phyloP scores from a whole-genome alignment of 2,888 invertebrate species.

The Flabesymbios commensalis region DNA sequence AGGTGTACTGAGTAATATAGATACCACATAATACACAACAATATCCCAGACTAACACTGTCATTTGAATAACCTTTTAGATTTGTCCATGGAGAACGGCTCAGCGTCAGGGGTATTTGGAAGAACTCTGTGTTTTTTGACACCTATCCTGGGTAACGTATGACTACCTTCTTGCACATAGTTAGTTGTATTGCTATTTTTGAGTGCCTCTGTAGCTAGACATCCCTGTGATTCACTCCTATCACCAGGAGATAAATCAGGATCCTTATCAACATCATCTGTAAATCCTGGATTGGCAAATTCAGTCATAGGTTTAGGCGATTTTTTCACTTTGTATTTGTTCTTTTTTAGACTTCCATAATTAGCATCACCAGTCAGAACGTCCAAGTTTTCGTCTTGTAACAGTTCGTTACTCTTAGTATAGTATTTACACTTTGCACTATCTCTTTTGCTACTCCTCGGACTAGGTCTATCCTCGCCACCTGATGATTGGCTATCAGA shows the following conservation, averaged over 20 bases:
- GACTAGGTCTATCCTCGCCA: constrained; percentile 18
- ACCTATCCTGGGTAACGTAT: constrained; percentile 29
- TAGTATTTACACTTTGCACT: neutral
- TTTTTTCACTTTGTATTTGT: constrained; percentile 14
- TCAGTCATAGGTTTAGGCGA: constrained; percentile 11
- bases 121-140: constrained; percentile 20
- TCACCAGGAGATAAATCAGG: constrained; percentile 17
- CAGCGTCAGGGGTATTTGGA: neutral
- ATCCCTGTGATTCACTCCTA: neutral
- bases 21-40: no score
- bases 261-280: constrained; percentile 18
- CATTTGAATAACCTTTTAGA: no score
- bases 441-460: neutral
- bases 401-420: neutral
- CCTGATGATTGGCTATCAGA: constrained; percentile 20
- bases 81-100: neutral
- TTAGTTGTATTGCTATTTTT: neutral
- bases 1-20: no score
- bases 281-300: constrained; percentile 28
- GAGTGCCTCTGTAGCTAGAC: no score
- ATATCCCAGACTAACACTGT: no score
- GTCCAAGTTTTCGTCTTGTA: constrained; percentile 28
- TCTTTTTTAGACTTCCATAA: constrained; percentile 16
- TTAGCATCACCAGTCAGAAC: constrained; percentile 12
- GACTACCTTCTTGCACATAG: constrained; percentile 1